Conservation (phyloP, 2,888 invertebrate species). For the Platerodrilus igneus region DNA sequence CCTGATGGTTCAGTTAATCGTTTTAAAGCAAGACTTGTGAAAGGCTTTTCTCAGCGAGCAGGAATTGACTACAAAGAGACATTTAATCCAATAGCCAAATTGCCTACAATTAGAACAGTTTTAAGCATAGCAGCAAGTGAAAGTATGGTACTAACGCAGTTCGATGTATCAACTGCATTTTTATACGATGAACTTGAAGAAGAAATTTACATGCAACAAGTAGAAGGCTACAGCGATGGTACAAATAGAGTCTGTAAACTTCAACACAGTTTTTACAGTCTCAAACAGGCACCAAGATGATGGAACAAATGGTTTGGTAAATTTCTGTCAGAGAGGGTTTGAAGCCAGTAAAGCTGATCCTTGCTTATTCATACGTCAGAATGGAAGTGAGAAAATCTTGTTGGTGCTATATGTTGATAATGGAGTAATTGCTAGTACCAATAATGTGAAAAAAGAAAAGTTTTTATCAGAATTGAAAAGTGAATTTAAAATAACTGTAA, state of each 20-base stretch:
- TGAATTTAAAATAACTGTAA: conserved; percentile 3
- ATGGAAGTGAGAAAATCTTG: conserved; percentile 22
- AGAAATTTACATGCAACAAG: conserved; percentile 24
- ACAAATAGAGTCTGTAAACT: background rate
- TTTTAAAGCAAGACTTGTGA: conserved; percentile 35
- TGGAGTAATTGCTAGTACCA: conserved; percentile 27
- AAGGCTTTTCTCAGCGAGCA: conserved; percentile 32
- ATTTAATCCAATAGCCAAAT: conserved; percentile 33
- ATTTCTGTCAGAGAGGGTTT: conserved; percentile 25
- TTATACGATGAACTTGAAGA: conserved; percentile 27
- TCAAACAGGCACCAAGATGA: conserved; percentile 37
- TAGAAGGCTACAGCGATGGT: conserved; percentile 20
- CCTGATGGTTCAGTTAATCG: conserved; percentile 31
- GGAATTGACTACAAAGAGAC: conserved; percentile 33
- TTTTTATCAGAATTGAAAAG: conserved; percentile 25
- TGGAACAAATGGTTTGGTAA: conserved; percentile 35
- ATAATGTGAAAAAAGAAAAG: conserved; percentile 12
- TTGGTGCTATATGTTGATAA: conserved; percentile 35
- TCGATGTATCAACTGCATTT: conserved; percentile 33
- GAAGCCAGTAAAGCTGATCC: conserved; percentile 26
- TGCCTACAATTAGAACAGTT: conserved; percentile 29
- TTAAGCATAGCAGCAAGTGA: conserved; percentile 31
- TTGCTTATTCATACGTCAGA: conserved; percentile 28
- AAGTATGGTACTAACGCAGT: conserved; percentile 29
- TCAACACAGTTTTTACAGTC: conserved; percentile 21